Percentiles rank a stretch among this genome's conserved stretches.
Evolutionary conservation across 2,888 invertebrate species (phyloP).

Genomic region (Steinernema hermaphroditum): DNA sequence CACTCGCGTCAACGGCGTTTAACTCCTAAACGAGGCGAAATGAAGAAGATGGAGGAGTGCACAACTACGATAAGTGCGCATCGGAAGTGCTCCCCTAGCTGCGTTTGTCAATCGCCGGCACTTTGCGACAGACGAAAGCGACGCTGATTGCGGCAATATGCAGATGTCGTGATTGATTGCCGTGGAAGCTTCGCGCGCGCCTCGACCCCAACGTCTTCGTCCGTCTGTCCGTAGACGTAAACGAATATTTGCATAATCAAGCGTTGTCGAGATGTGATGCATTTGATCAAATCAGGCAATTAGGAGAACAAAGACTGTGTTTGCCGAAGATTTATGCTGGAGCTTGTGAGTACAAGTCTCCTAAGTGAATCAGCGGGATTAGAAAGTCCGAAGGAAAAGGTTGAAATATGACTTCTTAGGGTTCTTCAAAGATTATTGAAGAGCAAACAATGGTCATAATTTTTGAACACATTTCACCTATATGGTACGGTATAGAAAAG

Average conservation of each 20-base stretch:
- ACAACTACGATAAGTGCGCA: conserved; percentile 25
- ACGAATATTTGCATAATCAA: conserved; percentile 31
- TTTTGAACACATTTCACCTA: too few relatives aligned
- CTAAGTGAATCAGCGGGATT: too few relatives aligned
- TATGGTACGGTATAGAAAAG: too few relatives aligned
- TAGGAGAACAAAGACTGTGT: not conserved
- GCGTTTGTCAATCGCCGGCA: conserved; percentile 26
- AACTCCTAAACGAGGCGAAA: conserved; percentile 24
- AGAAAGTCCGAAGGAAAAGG: too few relatives aligned
- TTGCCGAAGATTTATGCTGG: not conserved
- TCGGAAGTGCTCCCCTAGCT: conserved; percentile 27
- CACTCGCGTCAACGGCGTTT: conserved; percentile 30
- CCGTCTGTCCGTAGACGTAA: not conserved
- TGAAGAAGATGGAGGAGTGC: conserved; percentile 18
- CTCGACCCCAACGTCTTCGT: not conserved
- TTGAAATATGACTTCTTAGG: too few relatives aligned
- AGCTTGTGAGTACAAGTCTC: too few relatives aligned
- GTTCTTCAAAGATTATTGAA: too few relatives aligned
- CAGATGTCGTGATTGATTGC: conserved; percentile 31
- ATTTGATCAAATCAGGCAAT: conserved; percentile 27
- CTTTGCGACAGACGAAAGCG: conserved; percentile 30
- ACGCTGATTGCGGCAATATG: conserved; percentile 31
- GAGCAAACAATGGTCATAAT: too few relatives aligned
- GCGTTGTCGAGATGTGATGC: conserved; percentile 17
- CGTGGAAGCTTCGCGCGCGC: conserved; percentile 9